phyloP scores from a whole-genome alignment of 2,113 vertebrate species.

The Chamaea fasciata region DNA sequence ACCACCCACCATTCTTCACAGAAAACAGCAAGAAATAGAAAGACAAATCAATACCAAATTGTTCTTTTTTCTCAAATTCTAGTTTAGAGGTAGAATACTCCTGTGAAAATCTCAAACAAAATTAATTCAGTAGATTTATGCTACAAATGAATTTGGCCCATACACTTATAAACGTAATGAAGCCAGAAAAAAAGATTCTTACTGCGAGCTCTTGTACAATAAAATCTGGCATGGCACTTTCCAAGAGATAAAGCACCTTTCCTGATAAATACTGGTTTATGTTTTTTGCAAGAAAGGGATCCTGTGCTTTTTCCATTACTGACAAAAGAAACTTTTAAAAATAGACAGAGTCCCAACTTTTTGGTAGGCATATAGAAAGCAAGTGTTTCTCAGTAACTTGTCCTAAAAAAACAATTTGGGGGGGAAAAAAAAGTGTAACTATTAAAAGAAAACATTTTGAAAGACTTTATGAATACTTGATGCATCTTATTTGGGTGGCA shows the following conservation, averaged over 20 bases:
- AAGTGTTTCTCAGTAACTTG: neutral
- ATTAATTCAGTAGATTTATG: neutral
- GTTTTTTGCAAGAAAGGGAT: neutral
- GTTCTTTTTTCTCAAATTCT: neutral
- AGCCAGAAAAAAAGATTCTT: neutral
- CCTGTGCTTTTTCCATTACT: neutral
- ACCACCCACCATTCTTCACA: slow-evolving; percentile 29
- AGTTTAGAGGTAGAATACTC: slow-evolving; percentile 47
- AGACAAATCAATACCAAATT: slow-evolving; percentile 40
- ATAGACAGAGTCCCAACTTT: neutral
- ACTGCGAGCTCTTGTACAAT: neutral
- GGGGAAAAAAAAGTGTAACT: neutral
- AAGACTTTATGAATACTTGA: neutral
- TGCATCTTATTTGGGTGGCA: neutral
- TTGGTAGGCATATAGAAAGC: neutral
- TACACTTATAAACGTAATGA: neutral
- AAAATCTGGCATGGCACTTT: slow-evolving; percentile 36
- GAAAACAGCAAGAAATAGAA: slow-evolving; percentile 49
- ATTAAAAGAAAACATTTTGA: neutral
- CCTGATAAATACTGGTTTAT: neutral
- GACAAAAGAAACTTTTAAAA: slow-evolving; percentile 7
- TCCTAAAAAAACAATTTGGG: neutral
- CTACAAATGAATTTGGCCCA: slow-evolving; percentile 19
- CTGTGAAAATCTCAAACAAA: slow-evolving; percentile 4
- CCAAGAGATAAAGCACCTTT: slow-evolving; percentile 38